A percentile compares a stretch with the other conserved stretches of the same genome.
Conservation (phyloP, 2,113 vertebrate species). For the Hippopotamus amphibius region DNA sequence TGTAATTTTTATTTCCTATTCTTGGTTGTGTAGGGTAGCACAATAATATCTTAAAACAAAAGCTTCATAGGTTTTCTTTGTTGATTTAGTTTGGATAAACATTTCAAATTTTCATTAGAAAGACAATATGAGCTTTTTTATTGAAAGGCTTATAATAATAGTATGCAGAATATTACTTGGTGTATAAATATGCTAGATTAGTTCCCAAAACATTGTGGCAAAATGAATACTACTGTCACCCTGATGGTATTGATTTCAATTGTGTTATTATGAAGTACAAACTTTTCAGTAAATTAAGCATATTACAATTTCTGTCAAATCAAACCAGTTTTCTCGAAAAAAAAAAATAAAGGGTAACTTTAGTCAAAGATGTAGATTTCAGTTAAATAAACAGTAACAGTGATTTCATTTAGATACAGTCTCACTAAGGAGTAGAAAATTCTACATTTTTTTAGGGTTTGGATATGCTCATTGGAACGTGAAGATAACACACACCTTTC, state of each 20-base stretch:
- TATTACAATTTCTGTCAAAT: conserved; percentile 18
- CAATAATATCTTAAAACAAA: conserved; percentile 22
- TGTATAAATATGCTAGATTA: background rate
- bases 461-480: background rate
- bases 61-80: background rate
- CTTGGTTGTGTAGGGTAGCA: background rate
- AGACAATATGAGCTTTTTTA: background rate
- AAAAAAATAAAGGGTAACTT: background rate
- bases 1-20: background rate
- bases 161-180: background rate
- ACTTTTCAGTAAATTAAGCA: background rate
- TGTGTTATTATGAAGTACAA: background rate
- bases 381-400: background rate
- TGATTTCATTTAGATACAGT: background rate
- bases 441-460: conserved; percentile 30
- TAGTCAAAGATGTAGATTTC: background rate
- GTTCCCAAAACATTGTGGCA: background rate
- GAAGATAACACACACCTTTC: background rate
- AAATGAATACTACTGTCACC: background rate
- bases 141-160: background rate
- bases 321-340: background rate
- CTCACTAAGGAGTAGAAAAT: background rate
- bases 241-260: background rate
- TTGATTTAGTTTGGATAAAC: background rate
- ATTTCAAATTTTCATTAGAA: background rate